These are phyloP conservation scores for Eustalomyia histrio DNA, from an alignment of 2,888 invertebrate genomes.

Conservation along the genomic window DNA sequence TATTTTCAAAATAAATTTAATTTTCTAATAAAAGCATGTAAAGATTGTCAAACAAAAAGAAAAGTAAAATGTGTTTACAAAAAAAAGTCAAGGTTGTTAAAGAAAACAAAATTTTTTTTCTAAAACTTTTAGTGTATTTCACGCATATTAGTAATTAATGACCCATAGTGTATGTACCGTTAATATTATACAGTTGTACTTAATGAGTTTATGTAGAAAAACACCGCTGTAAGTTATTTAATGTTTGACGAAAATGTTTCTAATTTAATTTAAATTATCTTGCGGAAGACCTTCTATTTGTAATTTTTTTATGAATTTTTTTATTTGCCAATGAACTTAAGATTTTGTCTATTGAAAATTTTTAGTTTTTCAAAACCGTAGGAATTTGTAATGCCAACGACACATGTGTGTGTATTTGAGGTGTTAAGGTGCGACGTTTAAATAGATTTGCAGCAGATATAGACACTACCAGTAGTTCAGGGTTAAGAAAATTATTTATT, in stretches of 20 bases:
- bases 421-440: slow-evolving; percentile 33
- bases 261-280: slow-evolving; percentile 11
- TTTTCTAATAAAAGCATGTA: neutral
- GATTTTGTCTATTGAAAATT: neutral
- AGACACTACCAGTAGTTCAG: slow-evolving; percentile 21
- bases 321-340: slow-evolving; percentile 48
- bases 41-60: neutral
- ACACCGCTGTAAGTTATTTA: neutral
- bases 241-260: neutral
- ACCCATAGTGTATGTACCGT: neutral
- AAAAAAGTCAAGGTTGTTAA: slow-evolving; percentile 14
- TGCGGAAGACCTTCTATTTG: slow-evolving; percentile 16
- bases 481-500: slow-evolving; percentile 47
- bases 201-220: neutral
- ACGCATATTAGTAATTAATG: slow-evolving; percentile 19
- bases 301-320: slow-evolving; percentile 6
- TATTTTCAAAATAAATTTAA: neutral
- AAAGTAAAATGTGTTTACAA: slow-evolving; percentile 6
- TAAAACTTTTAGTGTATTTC: neutral
- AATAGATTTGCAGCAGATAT: slow-evolving; percentile 4
- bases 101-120: neutral
- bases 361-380: neutral
- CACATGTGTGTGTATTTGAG: slow-evolving; percentile 3
- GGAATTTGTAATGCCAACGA: slow-evolving; percentile 22
- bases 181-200: slow-evolving; percentile 1